A percentile compares a stretch with the other conserved stretches of the same genome.
phyloP scores from a whole-genome alignment of 2,797 vertebrate species.

The Sitta carolinensis region DNA sequence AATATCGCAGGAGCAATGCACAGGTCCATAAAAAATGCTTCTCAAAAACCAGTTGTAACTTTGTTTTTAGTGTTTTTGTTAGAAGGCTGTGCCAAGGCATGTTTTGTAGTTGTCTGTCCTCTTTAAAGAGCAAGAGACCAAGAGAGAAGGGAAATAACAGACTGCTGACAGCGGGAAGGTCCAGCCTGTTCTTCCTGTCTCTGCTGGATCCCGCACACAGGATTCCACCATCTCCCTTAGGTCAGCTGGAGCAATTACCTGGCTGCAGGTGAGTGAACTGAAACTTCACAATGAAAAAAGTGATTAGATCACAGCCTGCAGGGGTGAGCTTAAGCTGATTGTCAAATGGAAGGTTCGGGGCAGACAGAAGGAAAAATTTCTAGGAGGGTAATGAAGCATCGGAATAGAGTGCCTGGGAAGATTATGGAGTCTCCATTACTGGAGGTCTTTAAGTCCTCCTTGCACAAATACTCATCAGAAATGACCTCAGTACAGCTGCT shows the following conservation, averaged over 20 bases:
- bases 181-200: background rate
- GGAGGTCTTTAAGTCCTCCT: background rate
- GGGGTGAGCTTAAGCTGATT: conserved; percentile 8
- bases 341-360: background rate
- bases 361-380: conserved; percentile 18
- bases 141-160: background rate
- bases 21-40: background rate
- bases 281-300: conserved; percentile 16
- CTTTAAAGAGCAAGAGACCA: background rate
- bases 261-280: conserved; percentile 5
- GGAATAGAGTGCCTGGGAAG: background rate
- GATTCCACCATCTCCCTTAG: background rate
- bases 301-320: background rate
- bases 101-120: background rate
- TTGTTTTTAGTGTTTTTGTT: background rate
- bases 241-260: background rate
- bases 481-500: background rate
- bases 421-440: background rate
- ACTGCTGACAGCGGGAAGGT: background rate
- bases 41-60: background rate
- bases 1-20: background rate
- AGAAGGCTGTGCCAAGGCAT: background rate
- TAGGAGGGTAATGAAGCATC: conserved; percentile 15
- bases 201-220: accelerated
- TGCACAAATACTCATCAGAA: conserved; percentile 23